Percentiles rank a stretch among this genome's conserved stretches.
Conservation (phyloP, 2,888 invertebrate genomes). For the Hemaris fuciformis region DNA sequence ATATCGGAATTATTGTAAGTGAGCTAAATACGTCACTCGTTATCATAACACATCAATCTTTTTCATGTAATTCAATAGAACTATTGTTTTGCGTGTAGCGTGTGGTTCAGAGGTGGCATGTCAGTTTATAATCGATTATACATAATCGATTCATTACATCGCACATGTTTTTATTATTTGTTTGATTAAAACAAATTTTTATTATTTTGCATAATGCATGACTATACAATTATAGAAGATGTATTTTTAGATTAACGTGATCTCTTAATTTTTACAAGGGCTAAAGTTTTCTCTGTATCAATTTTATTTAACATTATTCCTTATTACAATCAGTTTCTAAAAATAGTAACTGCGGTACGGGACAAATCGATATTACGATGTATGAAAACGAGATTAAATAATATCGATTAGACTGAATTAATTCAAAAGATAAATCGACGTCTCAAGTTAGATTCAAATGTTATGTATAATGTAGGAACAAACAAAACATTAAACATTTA, state of each 20-base stretch:
- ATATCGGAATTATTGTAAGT: constrained; percentile 16
- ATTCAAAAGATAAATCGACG: not conserved
- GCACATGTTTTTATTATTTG: too few species aligned
- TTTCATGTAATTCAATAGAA: constrained; percentile 28
- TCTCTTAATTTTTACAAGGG: too few species aligned
- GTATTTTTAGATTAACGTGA: too few species aligned
- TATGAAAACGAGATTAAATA: not conserved
- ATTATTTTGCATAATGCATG: too few species aligned
- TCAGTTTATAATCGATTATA: not conserved
- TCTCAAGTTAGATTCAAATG: constrained; percentile 17
- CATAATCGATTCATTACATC: too few species aligned
- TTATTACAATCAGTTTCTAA: not conserved
- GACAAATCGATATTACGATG: not conserved
- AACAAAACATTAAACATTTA: constrained; percentile 27
- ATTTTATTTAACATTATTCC: too few species aligned
- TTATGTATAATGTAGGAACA: constrained; percentile 27
- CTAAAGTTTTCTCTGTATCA: too few species aligned
- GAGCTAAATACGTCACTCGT: constrained; percentile 30
- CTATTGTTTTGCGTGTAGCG: constrained; percentile 19
- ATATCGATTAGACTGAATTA: not conserved
- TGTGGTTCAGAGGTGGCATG: not conserved
- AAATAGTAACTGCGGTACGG: not conserved
- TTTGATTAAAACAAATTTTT: too few species aligned
- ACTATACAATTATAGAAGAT: too few species aligned
- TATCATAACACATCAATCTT: constrained; percentile 16